These are phyloP conservation scores for Semaprochilodus insignis DNA, from an alignment of 2,797 vertebrate species.

Conservation along the genomic window DNA sequence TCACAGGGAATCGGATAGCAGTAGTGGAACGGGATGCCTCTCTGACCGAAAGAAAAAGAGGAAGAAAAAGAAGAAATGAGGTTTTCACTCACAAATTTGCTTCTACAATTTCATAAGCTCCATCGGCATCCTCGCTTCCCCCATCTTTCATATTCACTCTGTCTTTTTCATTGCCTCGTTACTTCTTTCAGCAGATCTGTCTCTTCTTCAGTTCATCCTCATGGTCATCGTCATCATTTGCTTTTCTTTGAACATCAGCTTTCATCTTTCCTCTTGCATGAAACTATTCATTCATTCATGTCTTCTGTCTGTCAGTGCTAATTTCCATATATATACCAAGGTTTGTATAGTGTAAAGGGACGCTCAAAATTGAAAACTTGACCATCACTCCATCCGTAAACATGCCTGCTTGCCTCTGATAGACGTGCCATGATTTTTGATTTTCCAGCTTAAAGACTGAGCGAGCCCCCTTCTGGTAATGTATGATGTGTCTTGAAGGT, in stretches of 20 bases:
- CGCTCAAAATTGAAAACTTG: not conserved
- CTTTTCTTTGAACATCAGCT: not conserved
- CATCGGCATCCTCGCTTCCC: not conserved
- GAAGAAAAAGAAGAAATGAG: slow-evolving; percentile 60
- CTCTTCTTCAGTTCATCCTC: not conserved
- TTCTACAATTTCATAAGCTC: not conserved
- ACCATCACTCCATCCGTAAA: not conserved
- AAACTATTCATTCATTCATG: not conserved
- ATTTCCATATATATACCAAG: not conserved
- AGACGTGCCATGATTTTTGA: too few species aligned
- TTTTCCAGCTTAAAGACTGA: not conserved
- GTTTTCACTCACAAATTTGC: not conserved
- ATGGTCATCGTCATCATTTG: not conserved
- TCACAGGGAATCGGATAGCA: slow-evolving; percentile 11
- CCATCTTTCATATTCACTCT: not conserved
- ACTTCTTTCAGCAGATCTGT: not conserved
- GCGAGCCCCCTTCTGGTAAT: not conserved
- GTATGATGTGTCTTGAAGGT: not conserved
- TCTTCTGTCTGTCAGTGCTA: not conserved
- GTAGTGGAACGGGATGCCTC: slow-evolving; percentile 23
- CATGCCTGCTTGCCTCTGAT: not conserved
- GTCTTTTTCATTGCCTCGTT: not conserved
- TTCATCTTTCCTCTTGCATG: not conserved
- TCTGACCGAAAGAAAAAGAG: slow-evolving; percentile 63
- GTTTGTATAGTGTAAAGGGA: not conserved